Conservation (phyloP, 2,113 vertebrate genomes). For the Myotis yumanensis region DNA sequence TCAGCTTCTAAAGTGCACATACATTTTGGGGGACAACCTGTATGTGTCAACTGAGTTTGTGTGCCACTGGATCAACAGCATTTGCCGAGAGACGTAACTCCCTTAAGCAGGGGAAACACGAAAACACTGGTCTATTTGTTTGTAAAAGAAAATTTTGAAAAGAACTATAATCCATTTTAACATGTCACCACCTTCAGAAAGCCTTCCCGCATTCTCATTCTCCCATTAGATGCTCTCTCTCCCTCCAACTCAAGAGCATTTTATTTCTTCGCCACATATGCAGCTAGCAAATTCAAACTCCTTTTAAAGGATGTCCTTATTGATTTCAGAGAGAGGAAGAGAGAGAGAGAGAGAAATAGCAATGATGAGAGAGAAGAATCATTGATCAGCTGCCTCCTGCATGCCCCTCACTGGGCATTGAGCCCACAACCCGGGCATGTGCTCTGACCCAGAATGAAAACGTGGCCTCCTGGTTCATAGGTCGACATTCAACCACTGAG, state of each 20-base stretch:
- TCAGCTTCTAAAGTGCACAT: too few relatives aligned
- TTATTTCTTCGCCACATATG: rapidly evolving
- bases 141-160: not conserved
- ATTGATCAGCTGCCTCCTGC: too few relatives aligned
- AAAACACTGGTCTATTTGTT: not conserved
- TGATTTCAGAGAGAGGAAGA: too few relatives aligned
- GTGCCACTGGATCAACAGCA: not conserved
- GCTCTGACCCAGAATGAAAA: too few relatives aligned
- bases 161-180: not conserved
- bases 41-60: not conserved
- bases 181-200: not conserved
- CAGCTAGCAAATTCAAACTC: not conserved
- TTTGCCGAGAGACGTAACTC: not conserved
- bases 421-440: too few relatives aligned
- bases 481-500: too few relatives aligned
- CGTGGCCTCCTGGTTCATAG: too few relatives aligned
- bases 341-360: too few relatives aligned
- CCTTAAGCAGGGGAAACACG: not conserved
- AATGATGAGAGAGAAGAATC: too few relatives aligned
- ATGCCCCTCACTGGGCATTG: too few relatives aligned
- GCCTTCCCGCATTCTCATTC: not conserved
- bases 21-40: too few relatives aligned
- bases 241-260: not conserved
- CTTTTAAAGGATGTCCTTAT: too few relatives aligned
- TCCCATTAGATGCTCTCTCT: not conserved